Percentiles rank a stretch among this genome's conserved stretches.
Evolutionary conservation across 2,888 invertebrate species (phyloP).

Genomic region (Oscheius myriophilus): DNA sequence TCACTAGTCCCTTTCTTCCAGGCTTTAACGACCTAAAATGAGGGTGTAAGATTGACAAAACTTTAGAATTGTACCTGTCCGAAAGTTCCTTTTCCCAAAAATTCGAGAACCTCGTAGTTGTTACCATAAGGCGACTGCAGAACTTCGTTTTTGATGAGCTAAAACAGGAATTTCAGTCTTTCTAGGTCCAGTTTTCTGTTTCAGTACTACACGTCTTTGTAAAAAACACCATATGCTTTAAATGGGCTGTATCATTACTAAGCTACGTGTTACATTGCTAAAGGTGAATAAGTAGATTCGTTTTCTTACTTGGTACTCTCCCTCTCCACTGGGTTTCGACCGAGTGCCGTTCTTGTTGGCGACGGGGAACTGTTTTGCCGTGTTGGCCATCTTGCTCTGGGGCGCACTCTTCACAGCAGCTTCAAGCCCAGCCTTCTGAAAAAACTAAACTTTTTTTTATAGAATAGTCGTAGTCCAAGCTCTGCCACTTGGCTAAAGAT

Average conservation of each 20-base stretch:
- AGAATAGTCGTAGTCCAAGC: no score
- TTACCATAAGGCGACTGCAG: conserved; percentile 67
- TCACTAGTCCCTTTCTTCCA: conserved; percentile 99
- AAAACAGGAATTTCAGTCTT: conserved; percentile 44
- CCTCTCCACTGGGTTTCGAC: conserved; percentile 61
- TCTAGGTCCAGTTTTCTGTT: no score
- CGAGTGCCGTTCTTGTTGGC: conserved; percentile 37
- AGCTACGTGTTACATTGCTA: no score
- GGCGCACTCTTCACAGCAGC: conserved; percentile 14
- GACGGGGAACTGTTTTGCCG: conserved; percentile 29
- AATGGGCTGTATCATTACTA: no score
- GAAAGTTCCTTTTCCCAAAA: conserved; percentile 98
- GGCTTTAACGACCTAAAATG: conserved; percentile 91
- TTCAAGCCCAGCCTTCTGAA: conserved; percentile 11
- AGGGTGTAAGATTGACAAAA: neutral
- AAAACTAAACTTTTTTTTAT: no score
- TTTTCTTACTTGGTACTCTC: conserved; percentile 68
- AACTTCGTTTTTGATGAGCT: conserved; percentile 70
- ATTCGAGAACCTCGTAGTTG: conserved; percentile 78
- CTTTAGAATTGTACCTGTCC: conserved; percentile 77
- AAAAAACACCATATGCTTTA: no score
- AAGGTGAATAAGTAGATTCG: no score
- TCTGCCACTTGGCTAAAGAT: no score
- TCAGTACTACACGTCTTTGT: no score
- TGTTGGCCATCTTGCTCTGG: conserved; percentile 38